Evolutionary conservation across 2,797 vertebrate genomes (phyloP).

Genomic region (Melanotaenia nigrans): DNA sequence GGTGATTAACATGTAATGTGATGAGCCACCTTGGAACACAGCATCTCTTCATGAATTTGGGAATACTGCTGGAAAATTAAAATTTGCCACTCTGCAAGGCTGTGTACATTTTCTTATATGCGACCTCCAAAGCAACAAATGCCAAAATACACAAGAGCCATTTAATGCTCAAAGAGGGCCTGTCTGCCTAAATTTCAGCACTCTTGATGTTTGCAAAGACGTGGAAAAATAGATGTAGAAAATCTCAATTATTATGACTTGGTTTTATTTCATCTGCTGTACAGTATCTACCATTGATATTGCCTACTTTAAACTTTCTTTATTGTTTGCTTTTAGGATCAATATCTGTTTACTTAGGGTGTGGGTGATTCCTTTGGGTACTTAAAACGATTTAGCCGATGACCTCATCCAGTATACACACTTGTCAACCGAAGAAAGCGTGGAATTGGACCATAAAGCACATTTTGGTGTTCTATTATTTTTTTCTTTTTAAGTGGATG

Average conservation of each 20-base stretch:
- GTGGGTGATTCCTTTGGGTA: slow-evolving; percentile 70
- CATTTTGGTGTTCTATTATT: slow-evolving; percentile 29
- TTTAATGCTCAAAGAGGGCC: slow-evolving; percentile 49
- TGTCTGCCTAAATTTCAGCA: slow-evolving; percentile 64
- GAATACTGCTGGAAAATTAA: slow-evolving; percentile 25
- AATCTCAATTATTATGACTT: slow-evolving; percentile 67
- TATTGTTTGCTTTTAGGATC: slow-evolving; percentile 75
- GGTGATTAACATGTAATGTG: slow-evolving; percentile 21
- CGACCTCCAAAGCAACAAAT: slow-evolving; percentile 49
- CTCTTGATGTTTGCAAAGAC: slow-evolving; percentile 55
- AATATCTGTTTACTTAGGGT: slow-evolving; percentile 78
- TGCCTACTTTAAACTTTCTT: slow-evolving; percentile 50
- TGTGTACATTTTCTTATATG: slow-evolving; percentile 24
- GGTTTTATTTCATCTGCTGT: slow-evolving; percentile 65
- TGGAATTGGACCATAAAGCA: slow-evolving; percentile 47
- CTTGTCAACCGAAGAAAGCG: slow-evolving; percentile 58
- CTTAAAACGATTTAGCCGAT: slow-evolving; percentile 66
- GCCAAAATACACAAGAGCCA: slow-evolving; percentile 71
- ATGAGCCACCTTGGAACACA: slow-evolving; percentile 28
- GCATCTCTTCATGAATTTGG: not conserved
- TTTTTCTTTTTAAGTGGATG: slow-evolving; percentile 35
- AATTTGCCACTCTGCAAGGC: slow-evolving; percentile 1
- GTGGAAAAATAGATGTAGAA: slow-evolving; percentile 74
- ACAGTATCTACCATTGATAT: slow-evolving; percentile 65
- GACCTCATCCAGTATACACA: slow-evolving; percentile 71